Base-by-base conservation (phyloP, 2,888 invertebrate species). In the Phyto melanocephala region DNA sequence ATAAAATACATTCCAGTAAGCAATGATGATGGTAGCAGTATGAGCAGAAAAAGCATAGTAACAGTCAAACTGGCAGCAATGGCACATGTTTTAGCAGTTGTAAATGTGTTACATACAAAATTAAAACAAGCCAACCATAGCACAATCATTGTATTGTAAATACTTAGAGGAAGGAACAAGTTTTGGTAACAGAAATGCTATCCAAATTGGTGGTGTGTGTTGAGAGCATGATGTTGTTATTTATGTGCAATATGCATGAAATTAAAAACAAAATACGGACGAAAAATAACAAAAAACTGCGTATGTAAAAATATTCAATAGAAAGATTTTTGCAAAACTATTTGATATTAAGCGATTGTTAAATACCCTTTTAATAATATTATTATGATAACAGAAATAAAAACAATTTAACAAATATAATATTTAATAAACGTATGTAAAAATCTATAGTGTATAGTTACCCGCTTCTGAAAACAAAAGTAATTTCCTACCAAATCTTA, bases 211-310 rank as follows among this genome's bases (percentile, higher is more conserved):
- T 56, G 20, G 63, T 54, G 62, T 54, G 62, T 63, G 68, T 63
- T 63, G 54, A 75, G 47, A 70, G 54, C 62, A 63, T 70, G 47
- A 63, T 63, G 62, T 56, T 80, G 47, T 63, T 80, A 63, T 80
- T 80, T 80, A 75, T 75, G 80, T 80, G 75, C 80, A 80, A 47
- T 63, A 63, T 75, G 80, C 80, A 80, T 80, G 80, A 80, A 80
- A 80, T 80, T 80, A 70, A n/a, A n/a, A n/a, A 75, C 24, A 63
- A 74, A 54, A 68, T 28, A 28, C 3, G 8, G 15, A 40, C 20
- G 37, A 40, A 33, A 47, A 47, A 33, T n/a, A 28, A 13, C 3
- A 54, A 17, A 58, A 52, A 62, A 35, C 52, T 68, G 37, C n/a
- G 24, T 33, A 50, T 67, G 8, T 37, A 77, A 77, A 20, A 42